phyloP scores from a whole-genome alignment of 2,113 vertebrate genomes.

The Psammodynastes pulverulentus region DNA sequence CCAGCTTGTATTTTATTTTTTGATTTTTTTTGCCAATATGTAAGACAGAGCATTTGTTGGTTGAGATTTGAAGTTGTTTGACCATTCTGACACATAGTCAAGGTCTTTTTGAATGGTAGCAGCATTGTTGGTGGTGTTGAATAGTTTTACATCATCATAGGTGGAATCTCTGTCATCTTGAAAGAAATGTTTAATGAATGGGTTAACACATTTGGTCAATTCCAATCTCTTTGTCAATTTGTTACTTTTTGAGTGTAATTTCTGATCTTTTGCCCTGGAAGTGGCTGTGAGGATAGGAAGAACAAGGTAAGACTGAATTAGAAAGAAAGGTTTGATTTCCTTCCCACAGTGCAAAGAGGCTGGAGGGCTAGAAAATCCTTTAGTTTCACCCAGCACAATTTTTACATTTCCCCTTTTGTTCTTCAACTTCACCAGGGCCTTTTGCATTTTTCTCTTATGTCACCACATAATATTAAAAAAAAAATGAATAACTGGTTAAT shows the following conservation, averaged over 20 bases:
- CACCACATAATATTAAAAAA: neutral
- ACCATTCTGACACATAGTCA: too few species aligned
- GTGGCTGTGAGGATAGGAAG: neutral
- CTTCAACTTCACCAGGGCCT: neutral
- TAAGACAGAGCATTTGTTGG: too few species aligned
- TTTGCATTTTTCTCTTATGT: neutral
- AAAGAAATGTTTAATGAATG: neutral
- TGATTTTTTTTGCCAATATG: too few species aligned
- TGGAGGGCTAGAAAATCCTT: too few species aligned
- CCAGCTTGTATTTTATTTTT: too few species aligned
- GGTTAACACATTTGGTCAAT: neutral
- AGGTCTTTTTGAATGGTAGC: too few species aligned
- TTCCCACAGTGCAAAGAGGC: neutral
- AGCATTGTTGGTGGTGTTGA: too few species aligned
- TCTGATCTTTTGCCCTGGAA: neutral
- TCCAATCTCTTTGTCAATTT: neutral
- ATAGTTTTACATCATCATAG: too few species aligned
- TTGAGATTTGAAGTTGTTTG: too few species aligned
- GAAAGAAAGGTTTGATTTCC: neutral
- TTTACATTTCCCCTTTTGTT: neutral
- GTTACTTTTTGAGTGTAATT: neutral
- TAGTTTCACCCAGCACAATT: neutral
- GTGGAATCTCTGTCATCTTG: neutral
- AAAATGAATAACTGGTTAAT: neutral
- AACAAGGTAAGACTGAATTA: neutral